Evolutionary conservation across 2,888 invertebrate genomes (phyloP).

Genomic region (Nasonia oneida): DNA sequence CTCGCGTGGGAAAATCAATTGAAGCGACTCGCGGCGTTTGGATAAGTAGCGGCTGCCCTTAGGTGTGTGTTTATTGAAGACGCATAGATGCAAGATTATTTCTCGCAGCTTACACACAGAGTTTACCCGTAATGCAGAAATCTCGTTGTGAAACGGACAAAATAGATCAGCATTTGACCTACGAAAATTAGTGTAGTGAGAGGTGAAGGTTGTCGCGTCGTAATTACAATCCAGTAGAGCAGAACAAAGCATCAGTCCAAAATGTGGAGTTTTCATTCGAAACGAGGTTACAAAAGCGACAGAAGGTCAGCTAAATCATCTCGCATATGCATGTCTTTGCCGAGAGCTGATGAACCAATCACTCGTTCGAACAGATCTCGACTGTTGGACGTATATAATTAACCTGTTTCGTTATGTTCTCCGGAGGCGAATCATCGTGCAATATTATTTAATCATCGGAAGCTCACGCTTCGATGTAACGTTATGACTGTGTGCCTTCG

Average conservation of each 20-base stretch:
- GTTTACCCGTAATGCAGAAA: not conserved
- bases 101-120: not conserved
- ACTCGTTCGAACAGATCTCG: not conserved
- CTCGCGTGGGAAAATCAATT: slow-evolving; percentile 20
- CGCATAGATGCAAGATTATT: not conserved
- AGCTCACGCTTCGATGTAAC: too few species aligned
- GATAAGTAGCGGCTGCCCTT: too few species aligned
- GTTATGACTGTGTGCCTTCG: too few species aligned
- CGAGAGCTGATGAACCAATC: not conserved
- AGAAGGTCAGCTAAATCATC: not conserved
- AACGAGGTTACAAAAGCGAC: not conserved
- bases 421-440: too few species aligned
- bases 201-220: not conserved
- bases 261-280: not conserved
- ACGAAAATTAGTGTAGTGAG: not conserved
- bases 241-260: not conserved
- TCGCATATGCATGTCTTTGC: not conserved
- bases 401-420: too few species aligned
- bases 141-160: not conserved
- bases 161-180: not conserved
- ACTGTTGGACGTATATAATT: not conserved
- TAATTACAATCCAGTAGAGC: not conserved
- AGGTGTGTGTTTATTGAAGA: not conserved
- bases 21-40: not conserved
- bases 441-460: too few species aligned